These are phyloP conservation scores for Epizoanthus fatuus DNA, from an alignment of 92 coral and sea anemone species.

Conservation along the genomic window DNA sequence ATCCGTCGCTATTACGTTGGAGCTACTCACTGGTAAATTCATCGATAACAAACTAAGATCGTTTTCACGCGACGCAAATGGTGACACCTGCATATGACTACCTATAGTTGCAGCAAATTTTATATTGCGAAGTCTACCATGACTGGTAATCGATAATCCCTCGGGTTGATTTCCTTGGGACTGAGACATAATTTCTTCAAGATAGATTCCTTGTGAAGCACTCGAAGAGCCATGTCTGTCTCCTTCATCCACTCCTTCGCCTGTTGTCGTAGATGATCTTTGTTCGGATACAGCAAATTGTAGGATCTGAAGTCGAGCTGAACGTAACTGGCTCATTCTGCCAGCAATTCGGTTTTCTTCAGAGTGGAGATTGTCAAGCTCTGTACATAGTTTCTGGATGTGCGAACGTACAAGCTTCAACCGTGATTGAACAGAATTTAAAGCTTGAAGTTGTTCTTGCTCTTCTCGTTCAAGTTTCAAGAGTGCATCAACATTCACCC, in stretches of 20 bases:
- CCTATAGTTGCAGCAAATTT: not conserved
- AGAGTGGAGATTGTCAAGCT: conserved; percentile 82
- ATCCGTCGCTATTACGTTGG: not conserved
- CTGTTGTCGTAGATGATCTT: not conserved
- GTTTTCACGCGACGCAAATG: not conserved
- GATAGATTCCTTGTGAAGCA: not conserved
- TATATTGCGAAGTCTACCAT: not conserved
- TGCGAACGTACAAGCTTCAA: conserved; percentile 77
- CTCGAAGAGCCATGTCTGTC: not conserved
- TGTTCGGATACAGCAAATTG: conserved; percentile 77
- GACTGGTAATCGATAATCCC: not conserved
- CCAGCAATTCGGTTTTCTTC: conserved; percentile 83
- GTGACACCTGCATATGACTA: not conserved
- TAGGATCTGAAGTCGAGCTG: conserved; percentile 76
- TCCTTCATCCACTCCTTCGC: not conserved
- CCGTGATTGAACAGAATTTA: conserved; percentile 77
- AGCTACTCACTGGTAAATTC: not conserved
- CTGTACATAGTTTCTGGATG: conserved; percentile 87
- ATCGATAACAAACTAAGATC: not conserved
- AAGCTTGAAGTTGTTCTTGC: conserved; percentile 82
- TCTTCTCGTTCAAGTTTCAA: conserved; percentile 93
- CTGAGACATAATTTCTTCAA: not conserved
- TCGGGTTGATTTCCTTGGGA: not conserved
- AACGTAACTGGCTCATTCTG: conserved; percentile 79
- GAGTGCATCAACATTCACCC: conserved; percentile 83